A percentile compares a stretch with the other conserved stretches of the same genome.
Evolutionary conservation across 1,140 invertebrate genomes (phyloP).

Genomic region (Nixonia krombeini): DNA sequence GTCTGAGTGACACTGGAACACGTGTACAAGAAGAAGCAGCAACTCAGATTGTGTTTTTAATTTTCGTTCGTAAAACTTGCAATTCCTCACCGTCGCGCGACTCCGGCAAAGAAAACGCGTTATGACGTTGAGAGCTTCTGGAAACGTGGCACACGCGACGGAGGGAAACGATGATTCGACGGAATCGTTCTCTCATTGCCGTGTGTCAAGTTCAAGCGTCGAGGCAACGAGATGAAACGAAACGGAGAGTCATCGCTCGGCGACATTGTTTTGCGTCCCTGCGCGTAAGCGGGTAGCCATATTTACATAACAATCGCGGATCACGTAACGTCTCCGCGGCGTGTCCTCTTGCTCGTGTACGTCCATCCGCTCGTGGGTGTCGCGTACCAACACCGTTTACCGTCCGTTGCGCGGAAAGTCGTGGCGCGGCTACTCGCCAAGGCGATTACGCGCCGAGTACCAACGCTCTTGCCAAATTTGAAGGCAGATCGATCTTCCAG

Average conservation of each 20-base stretch:
- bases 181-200: conserved; percentile 21
- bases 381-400: conserved; percentile 40
- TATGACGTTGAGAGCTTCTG: too few species aligned
- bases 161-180: neutral
- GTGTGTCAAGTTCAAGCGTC: conserved; percentile 48
- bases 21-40: too few species aligned
- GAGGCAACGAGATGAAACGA: conserved; percentile 55
- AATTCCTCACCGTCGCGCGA: too few species aligned
- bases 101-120: too few species aligned
- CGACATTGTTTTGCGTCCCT: conserved; percentile 58
- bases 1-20: too few species aligned
- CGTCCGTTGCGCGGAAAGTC: conserved; percentile 54
- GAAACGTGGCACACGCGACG: neutral
- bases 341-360: conserved; percentile 49
- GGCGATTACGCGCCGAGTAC: conserved; percentile 42
- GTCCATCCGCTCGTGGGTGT: conserved; percentile 44
- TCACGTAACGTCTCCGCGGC: conserved; percentile 66
- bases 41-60: too few species aligned
- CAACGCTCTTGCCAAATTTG: too few species aligned
- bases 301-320: conserved; percentile 70
- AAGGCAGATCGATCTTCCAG: too few species aligned
- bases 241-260: conserved; percentile 57
- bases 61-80: too few species aligned
- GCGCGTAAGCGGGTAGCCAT: conserved; percentile 57
- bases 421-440: conserved; percentile 29